phyloP scores from a whole-genome alignment of 2,113 vertebrate species.

The Tupaia tana region DNA sequence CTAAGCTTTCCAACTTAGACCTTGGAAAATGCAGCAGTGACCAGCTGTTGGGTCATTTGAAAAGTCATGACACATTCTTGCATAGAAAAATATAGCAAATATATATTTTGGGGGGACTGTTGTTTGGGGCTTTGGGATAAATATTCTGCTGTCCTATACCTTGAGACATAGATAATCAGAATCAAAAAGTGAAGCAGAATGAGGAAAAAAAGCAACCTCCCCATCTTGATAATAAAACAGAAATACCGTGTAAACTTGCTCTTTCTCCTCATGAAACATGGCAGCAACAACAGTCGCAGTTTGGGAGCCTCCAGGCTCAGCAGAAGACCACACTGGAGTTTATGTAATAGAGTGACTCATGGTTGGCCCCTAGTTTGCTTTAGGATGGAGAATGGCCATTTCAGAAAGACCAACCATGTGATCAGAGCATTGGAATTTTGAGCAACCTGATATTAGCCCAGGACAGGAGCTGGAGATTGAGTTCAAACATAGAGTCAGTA shows the following conservation, averaged over 20 bases:
- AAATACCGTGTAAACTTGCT: background rate
- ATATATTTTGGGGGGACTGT: background rate
- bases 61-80: too few species aligned
- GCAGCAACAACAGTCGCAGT: background rate
- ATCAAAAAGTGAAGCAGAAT: background rate
- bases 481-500: background rate
- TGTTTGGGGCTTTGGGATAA: background rate
- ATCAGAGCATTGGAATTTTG: background rate
- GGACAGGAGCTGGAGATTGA: background rate
- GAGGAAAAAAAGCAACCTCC: background rate
- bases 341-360: background rate
- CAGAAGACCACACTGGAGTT: background rate
- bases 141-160: background rate
- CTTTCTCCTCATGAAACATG: background rate
- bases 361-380: background rate
- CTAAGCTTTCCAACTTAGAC: background rate
- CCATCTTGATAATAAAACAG: background rate
- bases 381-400: background rate
- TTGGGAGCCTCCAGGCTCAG: background rate
- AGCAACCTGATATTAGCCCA: background rate
- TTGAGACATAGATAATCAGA: background rate
- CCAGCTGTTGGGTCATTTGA: background rate
- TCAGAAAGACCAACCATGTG: background rate
- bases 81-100: too few species aligned
- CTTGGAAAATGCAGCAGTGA: background rate